Percentiles rank a stretch among this genome's conserved stretches.
Evolutionary conservation across 2,888 invertebrate species (phyloP).

Genomic region (Acleris laterana): DNA sequence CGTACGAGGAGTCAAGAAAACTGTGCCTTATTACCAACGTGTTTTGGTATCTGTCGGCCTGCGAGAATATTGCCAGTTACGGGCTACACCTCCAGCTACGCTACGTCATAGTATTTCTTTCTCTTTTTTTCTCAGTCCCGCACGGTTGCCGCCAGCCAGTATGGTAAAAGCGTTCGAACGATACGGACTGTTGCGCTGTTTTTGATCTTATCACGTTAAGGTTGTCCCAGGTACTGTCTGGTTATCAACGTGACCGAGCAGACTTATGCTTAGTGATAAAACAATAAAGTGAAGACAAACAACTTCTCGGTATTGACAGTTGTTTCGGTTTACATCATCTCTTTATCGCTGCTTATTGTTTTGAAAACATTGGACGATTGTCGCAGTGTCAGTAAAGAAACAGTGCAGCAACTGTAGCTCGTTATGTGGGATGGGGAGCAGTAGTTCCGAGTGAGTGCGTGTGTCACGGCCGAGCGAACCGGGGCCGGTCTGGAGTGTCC

Average conservation of each 20-base stretch:
- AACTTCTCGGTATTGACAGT: slow-evolving; percentile 27
- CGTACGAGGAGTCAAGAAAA: slow-evolving; percentile 45
- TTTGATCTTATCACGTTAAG: slow-evolving; percentile 44
- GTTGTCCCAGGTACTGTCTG: slow-evolving; percentile 59
- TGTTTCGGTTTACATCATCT: slow-evolving; percentile 52
- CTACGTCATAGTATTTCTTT: slow-evolving; percentile 71
- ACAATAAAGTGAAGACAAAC: slow-evolving; percentile 38
- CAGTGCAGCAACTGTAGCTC: slow-evolving; percentile 63
- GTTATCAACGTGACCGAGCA: slow-evolving; percentile 54
- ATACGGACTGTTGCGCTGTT: slow-evolving; percentile 64
- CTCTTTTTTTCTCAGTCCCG: slow-evolving; percentile 74
- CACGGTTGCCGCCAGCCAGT: slow-evolving; percentile 77
- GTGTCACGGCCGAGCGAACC: slow-evolving; percentile 71
- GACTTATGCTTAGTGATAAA: slow-evolving; percentile 10
- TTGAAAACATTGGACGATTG: slow-evolving; percentile 70
- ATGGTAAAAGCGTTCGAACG: slow-evolving; percentile 70
- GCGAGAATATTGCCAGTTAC: slow-evolving; percentile 47
- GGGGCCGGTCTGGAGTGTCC: slow-evolving; percentile 60
- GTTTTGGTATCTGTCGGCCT: slow-evolving; percentile 51
- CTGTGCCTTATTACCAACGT: slow-evolving; percentile 53
- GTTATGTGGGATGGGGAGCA: slow-evolving; percentile 63
- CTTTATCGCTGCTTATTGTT: slow-evolving; percentile 63
- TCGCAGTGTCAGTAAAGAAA: slow-evolving; percentile 60
- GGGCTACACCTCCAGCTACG: slow-evolving; percentile 50
- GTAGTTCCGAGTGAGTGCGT: slow-evolving; percentile 73